Evolutionary conservation across 2,113 vertebrate species (phyloP).

Genomic region (Neopipo cinnamomea): DNA sequence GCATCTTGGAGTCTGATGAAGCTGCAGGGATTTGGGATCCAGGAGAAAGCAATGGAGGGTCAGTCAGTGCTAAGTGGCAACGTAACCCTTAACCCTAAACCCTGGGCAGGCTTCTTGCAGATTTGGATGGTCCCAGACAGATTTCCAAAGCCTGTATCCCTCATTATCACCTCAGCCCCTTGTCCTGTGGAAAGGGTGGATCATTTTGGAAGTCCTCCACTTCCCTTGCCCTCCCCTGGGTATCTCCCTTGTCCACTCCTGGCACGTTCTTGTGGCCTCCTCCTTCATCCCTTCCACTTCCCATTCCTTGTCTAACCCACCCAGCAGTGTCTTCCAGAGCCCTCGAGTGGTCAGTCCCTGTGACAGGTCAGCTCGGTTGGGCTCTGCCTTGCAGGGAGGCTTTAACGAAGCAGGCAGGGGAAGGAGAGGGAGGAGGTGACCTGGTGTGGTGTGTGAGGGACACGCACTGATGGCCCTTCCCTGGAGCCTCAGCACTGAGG

Average conservation of each 20-base stretch:
- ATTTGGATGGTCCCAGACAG: not conserved
- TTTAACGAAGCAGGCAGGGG: not conserved
- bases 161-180: not conserved
- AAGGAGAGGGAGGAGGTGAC: not conserved
- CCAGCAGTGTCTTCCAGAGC: not conserved
- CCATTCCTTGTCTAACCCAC: not conserved
- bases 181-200: not conserved
- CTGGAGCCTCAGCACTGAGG: not conserved
- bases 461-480: not conserved
- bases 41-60: not conserved
- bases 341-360: no score
- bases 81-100: not conserved
- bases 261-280: not conserved
- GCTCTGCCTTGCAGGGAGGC: not conserved
- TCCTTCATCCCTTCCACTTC: not conserved
- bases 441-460: not conserved
- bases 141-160: not conserved
- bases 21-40: no score
- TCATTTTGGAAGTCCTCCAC: not conserved
- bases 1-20: not conserved
- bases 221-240: not conserved
- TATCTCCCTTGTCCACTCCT: not conserved
- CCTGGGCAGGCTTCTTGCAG: not conserved
- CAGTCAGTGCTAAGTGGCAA: not conserved
- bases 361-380: not conserved